Base-by-base conservation (phyloP, 64 coral and sea anemone species). In the Pocillopora damicornis region DNA sequence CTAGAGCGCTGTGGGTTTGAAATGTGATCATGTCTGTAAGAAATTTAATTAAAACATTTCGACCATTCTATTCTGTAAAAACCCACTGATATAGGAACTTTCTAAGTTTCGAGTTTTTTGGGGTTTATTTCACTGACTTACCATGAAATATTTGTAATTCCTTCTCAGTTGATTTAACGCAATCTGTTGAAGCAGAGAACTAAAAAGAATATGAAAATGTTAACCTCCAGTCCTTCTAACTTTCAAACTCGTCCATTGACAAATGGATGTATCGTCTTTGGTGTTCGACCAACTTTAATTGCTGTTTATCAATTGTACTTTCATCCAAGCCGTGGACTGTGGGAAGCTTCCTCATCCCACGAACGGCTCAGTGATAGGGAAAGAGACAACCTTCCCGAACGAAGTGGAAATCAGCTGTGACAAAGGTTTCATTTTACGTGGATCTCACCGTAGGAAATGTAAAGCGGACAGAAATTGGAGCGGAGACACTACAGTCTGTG, bases 391-490 rank as follows among this genome's bases (percentile, higher is more conserved):
- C 23, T 95, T 77, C 77, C 93, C 89, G 3, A 91, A 26, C 73
- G 23, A 87, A 42, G 88, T 95, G 9, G 87, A 59, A 26, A 78
- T 88, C 35, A 61, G 67, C 5, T 95, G 93, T 82, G 79, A 88
- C 15, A 67, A 88, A n/a, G 93, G 93, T 0, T 95, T 91, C 16
- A 65, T 88, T 82, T 65, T 95, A 58, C 36, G 90, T 61, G 93
- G 93, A 51, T 62, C 79, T 8, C 61, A 34, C 6, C 57, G 76
- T 58, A 89, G 89, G 67, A 60, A 61, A n/a, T 95, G 93, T 37
- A 63, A 91, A 69, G 89, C 93, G 17, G 61, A 91, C n/a, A 77
- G 72, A 60, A 75, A 59, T 13, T 95, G 93, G 93, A 95, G 89
- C 59, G 91, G 67, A 74, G 64, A 65, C 37, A 72, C 17, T 18